Conservation (phyloP, 2,888 invertebrate species). For the Lymantria monacha region DNA sequence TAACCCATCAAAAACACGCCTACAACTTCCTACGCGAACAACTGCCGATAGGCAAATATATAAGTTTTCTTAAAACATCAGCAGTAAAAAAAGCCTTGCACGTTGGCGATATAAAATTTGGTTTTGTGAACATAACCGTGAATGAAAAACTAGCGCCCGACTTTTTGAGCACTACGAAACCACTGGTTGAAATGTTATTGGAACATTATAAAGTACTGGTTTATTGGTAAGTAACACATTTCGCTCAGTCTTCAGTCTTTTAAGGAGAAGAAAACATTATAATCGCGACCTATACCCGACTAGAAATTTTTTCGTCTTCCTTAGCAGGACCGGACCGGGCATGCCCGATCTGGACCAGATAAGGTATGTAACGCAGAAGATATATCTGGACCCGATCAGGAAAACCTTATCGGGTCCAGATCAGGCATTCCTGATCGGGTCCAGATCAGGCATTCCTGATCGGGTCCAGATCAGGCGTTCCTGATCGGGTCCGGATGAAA, state of each 20-base stretch:
- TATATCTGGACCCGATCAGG: no score
- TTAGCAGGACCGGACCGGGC: no score
- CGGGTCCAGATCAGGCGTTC: no score
- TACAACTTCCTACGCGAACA: slow-evolving; percentile 69
- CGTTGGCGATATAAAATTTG: slow-evolving; percentile 57
- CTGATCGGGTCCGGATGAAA: no score
- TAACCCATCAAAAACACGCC: slow-evolving; percentile 58
- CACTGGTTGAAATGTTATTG: slow-evolving; percentile 54
- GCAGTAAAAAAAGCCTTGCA: slow-evolving; percentile 63
- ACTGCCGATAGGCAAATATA: slow-evolving; percentile 43
- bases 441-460: no score
- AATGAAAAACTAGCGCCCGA: slow-evolving; percentile 54
- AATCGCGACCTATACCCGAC: no score
- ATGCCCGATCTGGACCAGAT: no score
- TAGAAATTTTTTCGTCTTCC: no score
- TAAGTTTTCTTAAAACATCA: slow-evolving; percentile 38
- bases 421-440: no score
- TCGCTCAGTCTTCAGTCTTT: background rate
- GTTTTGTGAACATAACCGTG: slow-evolving; percentile 59
- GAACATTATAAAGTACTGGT: slow-evolving; percentile 61
- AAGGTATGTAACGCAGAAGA: no score
- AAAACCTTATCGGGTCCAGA: no score
- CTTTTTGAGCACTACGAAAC: slow-evolving; percentile 58
- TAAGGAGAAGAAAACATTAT: background rate
- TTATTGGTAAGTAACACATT: slow-evolving; percentile 48